Base-by-base conservation (phyloP, 2,797 vertebrate species). In the Percopsis omiscomaycus region DNA sequence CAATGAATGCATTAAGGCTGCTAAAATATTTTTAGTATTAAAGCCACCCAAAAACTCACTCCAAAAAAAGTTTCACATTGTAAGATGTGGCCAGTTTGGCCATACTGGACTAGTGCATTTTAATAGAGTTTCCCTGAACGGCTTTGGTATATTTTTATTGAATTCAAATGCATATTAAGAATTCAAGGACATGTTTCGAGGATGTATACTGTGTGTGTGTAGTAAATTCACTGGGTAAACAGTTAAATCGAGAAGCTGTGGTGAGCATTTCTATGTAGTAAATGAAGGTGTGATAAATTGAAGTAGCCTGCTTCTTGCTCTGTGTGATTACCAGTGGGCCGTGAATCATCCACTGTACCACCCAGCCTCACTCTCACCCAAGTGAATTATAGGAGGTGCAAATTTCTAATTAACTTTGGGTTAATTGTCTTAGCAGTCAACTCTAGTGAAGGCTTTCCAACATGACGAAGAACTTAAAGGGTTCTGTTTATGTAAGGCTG, bases 341-440 rank as follows among this genome's bases (percentile, higher is more conserved):
- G 84, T 89, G 84, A 87, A 88, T 90, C 85, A 87, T 71, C 66
- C 78, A 74, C 82, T 81, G 75, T 80, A 85, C 79, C 71, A 71
- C 64, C 75, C 75, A 32, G 49, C 72, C 77, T 62, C 63, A 6
- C 64, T 73, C 82, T 79, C 81, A 78, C 80, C 74, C 77, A 74
- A 72, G 64, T 70, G 66, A 84, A 83, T 81, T 85, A 88, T 72
- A 83, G 72, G 66, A 77, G 74, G 60, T 64, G 66, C 78, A 48
- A 68, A 79, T 85, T 88, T 87, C 83, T 86, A 88, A 91, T 91
- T 91, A 89, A 88, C 89, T 83, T 78, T 57, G 73, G 84, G 81
- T 88, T 90, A 89, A 90, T 89, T 91, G 76, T 68, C 81, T 53
- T 46, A 60, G 74, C 65, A 55, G 77, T 80, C 70, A 66, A 83